These are phyloP conservation scores for Poliocrania exsul DNA, from an alignment of 2,797 vertebrate genomes.

Conservation along the genomic window DNA sequence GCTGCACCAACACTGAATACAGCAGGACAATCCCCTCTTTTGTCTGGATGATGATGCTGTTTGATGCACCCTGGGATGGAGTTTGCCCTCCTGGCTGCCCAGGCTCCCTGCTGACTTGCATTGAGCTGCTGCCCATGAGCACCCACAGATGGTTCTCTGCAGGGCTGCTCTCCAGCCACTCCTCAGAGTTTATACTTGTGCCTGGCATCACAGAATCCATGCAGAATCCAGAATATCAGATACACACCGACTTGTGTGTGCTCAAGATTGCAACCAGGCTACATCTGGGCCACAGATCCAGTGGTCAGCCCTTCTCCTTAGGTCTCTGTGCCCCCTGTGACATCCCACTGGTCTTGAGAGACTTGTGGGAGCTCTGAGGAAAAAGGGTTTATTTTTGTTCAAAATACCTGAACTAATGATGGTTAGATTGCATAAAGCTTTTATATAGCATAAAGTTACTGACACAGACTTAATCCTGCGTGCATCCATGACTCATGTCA, in stretches of 20 bases:
- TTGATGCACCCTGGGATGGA: too few relatives aligned
- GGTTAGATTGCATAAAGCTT: neutral
- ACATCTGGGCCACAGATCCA: neutral
- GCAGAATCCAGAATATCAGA: neutral
- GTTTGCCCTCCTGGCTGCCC: neutral
- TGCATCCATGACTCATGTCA: neutral
- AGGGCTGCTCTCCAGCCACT: neutral
- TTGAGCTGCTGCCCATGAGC: neutral
- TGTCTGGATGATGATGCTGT: neutral
- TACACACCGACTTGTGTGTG: fast-evolving
- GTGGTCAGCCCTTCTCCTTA: fast-evolving
- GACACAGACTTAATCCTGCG: fast-evolving
- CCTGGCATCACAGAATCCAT: neutral
- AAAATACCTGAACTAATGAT: neutral
- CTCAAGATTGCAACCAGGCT: neutral
- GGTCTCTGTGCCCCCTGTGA: neutral
- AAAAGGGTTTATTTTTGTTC: neutral
- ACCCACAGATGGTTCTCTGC: neutral
- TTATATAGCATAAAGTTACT: neutral
- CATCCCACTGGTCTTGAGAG: neutral
- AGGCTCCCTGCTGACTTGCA: neutral
- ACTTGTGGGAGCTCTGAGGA: neutral
- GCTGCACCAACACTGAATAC: neutral
- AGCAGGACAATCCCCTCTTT: neutral
- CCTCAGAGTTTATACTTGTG: neutral